Evolutionary conservation across 1,140 invertebrate species (phyloP).

Genomic region (Pseudomyrmex dendroicus): DNA sequence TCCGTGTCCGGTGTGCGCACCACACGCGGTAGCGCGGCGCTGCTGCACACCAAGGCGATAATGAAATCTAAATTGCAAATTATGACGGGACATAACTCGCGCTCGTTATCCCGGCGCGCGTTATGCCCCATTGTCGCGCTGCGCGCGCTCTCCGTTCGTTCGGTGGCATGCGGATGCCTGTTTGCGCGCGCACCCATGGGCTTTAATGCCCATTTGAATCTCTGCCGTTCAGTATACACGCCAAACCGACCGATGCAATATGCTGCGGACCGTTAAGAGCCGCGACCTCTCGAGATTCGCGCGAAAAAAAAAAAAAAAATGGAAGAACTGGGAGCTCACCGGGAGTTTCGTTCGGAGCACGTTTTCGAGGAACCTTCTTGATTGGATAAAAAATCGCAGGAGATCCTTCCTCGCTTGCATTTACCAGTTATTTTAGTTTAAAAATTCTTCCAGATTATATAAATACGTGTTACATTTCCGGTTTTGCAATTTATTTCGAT

Average conservation of each 20-base stretch:
- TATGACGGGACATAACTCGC: constrained; percentile 69
- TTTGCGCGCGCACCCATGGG: constrained; percentile 52
- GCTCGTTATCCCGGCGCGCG: constrained; percentile 69
- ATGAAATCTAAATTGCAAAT: constrained; percentile 77
- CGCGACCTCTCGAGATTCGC: constrained; percentile 76
- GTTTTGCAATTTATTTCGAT: no score
- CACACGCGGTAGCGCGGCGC: constrained; percentile 6
- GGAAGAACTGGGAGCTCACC: constrained; percentile 30
- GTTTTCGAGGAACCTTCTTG: constrained; percentile 12
- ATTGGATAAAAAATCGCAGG: not conserved
- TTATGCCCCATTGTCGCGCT: constrained; percentile 69
- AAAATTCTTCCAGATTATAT: not conserved
- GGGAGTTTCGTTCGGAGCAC: constrained; percentile 53
- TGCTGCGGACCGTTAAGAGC: constrained; percentile 80
- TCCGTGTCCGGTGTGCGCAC: not conserved
- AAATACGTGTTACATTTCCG: no score
- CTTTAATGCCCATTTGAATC: constrained; percentile 75
- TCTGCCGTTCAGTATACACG: constrained; percentile 14
- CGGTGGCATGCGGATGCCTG: not conserved
- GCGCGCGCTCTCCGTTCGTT: constrained; percentile 11
- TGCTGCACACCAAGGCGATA: constrained; percentile 48
- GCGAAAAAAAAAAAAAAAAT: constrained; percentile 57
- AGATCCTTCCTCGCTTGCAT: constrained; percentile 34
- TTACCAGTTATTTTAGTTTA: constrained; percentile 10
- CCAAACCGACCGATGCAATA: constrained; percentile 73